Base-by-base conservation (phyloP, 2,113 vertebrate species). In the Cochlearius cochlearius region DNA sequence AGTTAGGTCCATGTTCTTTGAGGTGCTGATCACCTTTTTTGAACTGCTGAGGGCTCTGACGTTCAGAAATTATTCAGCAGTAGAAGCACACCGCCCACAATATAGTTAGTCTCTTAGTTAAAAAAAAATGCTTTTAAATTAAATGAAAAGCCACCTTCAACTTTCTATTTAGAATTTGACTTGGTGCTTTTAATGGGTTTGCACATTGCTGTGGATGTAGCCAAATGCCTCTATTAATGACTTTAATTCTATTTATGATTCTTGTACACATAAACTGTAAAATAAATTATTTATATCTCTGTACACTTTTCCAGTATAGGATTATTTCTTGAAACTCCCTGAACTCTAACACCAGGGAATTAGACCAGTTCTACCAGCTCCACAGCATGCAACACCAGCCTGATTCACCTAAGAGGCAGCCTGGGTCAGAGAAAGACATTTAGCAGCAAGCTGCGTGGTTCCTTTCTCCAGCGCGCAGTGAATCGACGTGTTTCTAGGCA, bases 121-220 rank as follows among this genome's bases (percentile, higher is more conserved):
- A 19, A 76, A 85, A 93, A 10, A 52, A 53, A 30, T 1, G 74
- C 55, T 91, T 97, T 96, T 92, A 94, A 86, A 73, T 94, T 93
- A 96, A 96, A 90, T 84, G 85, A 97, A 85, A 80, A 94, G 43
- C 91, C 96, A 86, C 93, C 84, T 69, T 90, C 89, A 91, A 84
- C 67, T 90, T 96, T 97, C 88, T 80, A 86, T 95, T 96, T 96
- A 88, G 92, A 94, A 88, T 86, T 76, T 77, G 84, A 95, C 83
- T 95, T 82, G 58, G 68, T 83, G 68, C 53, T 95, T 95, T 97
- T 96, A 97, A 86, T 53, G 79, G 75, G 55, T 95, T 95, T 97
- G 89, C 82, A 95, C 50, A 52, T 92, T 62, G 74, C 88, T 87
- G 62, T 74, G 92, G 97, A 87, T 49, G 23, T 90, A 97, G 50